These are phyloP conservation scores for Charaxes varanes DNA, from an alignment of 1,140 invertebrate genomes.

Conservation along the genomic window DNA sequence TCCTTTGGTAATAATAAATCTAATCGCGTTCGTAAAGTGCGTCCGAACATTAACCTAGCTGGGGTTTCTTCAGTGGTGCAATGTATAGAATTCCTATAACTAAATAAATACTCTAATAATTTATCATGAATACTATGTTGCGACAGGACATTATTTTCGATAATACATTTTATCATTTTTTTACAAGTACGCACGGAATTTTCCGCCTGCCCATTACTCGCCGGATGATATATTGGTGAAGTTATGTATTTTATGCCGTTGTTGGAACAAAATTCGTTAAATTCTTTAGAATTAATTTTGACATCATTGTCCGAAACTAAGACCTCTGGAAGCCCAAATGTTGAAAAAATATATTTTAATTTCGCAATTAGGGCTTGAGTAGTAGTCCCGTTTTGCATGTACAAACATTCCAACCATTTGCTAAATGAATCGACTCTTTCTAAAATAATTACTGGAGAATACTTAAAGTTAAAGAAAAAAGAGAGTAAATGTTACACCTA, in stretches of 20 bases:
- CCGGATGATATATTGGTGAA: slow-evolving; percentile 28
- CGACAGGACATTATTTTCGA: slow-evolving; percentile 1
- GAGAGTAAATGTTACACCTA: no score
- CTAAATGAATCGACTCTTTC: no score
- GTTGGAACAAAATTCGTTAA: slow-evolving; percentile 6
- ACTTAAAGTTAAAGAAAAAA: no score
- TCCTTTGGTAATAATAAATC: no score
- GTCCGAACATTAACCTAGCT: slow-evolving; percentile 23
- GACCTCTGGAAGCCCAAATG: slow-evolving; percentile 11
- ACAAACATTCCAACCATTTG: no score
- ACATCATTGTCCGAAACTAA: slow-evolving; percentile 10
- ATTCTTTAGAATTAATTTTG: slow-evolving; percentile 8
- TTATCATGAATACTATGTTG: slow-evolving; percentile 1
- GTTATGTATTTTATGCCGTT: slow-evolving; percentile 21
- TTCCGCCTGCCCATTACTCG: no score
- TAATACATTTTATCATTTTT: slow-evolving; percentile 12
- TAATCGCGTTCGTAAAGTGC: no score
- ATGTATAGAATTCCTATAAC: slow-evolving; percentile 26
- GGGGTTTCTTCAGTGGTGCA: slow-evolving; percentile 21
- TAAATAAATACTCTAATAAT: slow-evolving; percentile 26
- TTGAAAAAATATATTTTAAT: slow-evolving; percentile 13
- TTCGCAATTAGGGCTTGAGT: no score
- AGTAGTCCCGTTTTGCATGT: no score
- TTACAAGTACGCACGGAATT: slow-evolving; percentile 19
- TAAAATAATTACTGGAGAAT: no score